Conservation (phyloP, 2,888 invertebrate species). For the Melikaiella ostensackeni region DNA sequence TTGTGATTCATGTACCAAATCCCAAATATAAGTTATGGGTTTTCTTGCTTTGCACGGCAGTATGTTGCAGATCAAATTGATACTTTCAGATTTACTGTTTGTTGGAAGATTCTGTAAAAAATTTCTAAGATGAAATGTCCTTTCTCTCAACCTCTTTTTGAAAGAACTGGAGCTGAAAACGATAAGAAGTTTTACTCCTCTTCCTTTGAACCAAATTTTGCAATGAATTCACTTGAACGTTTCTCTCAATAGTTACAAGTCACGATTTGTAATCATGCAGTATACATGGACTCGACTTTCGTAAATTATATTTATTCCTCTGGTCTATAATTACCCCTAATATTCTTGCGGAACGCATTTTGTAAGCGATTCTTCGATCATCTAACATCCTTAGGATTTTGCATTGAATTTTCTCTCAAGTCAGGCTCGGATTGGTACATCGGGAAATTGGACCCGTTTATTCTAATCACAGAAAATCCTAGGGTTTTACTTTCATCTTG, state of each 20-base stretch:
- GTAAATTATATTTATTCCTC: constrained; percentile 12
- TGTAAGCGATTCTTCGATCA: constrained; percentile 15
- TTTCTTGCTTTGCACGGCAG: too few species aligned
- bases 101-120: neutral
- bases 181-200: neutral
- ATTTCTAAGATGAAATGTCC: neutral
- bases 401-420: neutral
- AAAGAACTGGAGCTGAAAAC: neutral
- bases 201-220: constrained; percentile 22
- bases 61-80: neutral
- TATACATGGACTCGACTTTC: constrained; percentile 11
- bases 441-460: neutral
- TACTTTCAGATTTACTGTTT: too few species aligned
- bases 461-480: too few species aligned
- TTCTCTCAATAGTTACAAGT: constrained; percentile 7
- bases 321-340: constrained; percentile 12
- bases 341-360: constrained; percentile 29
- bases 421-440: neutral
- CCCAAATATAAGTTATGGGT: too few species aligned
- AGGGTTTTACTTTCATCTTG: too few species aligned
- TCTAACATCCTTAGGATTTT: neutral
- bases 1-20: too few species aligned
- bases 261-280: constrained; percentile 24
- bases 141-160: neutral
- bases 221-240: neutral